Conservation (phyloP, 2,888 invertebrate species). For the Koerneria pararmatus region DNA sequence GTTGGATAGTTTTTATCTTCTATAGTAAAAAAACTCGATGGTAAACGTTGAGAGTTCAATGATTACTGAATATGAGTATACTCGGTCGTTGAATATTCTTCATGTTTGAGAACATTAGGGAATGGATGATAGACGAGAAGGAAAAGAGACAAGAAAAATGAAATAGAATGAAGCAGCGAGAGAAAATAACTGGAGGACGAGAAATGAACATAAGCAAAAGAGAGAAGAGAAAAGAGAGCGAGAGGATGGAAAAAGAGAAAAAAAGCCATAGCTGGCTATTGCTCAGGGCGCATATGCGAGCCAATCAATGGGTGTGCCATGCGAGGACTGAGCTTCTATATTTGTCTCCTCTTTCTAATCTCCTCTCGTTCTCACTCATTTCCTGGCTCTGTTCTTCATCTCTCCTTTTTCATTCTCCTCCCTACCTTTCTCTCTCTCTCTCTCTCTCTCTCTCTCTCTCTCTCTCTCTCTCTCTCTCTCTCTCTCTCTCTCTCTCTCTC, state of each 20-base stretch:
- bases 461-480: slow-evolving; percentile 16
- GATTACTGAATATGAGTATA: no score
- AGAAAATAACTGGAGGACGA: no score
- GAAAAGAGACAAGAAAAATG: no score
- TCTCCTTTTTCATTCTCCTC: slow-evolving; percentile 20
- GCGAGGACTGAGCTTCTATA: background rate
- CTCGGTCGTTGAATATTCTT: no score
- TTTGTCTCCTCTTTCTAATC: background rate
- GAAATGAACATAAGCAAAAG: no score
- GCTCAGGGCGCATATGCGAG: background rate
- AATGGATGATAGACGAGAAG: no score
- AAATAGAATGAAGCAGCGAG: no score
- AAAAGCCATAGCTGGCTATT: background rate
- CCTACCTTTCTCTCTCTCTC: slow-evolving; percentile 10
- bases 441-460: background rate
- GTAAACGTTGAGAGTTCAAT: no score
- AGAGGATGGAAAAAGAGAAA: background rate
- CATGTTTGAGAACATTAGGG: no score
- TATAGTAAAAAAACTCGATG: no score
- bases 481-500: slow-evolving; percentile 16
- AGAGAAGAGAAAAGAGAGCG: no score
- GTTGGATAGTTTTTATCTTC: slow-evolving; percentile 1
- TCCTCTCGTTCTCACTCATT: background rate
- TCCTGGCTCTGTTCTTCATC: background rate
- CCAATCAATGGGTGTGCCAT: background rate